These are phyloP conservation scores for Strix occidentalis DNA, from an alignment of 2,797 vertebrate species.

Conservation along the genomic window DNA sequence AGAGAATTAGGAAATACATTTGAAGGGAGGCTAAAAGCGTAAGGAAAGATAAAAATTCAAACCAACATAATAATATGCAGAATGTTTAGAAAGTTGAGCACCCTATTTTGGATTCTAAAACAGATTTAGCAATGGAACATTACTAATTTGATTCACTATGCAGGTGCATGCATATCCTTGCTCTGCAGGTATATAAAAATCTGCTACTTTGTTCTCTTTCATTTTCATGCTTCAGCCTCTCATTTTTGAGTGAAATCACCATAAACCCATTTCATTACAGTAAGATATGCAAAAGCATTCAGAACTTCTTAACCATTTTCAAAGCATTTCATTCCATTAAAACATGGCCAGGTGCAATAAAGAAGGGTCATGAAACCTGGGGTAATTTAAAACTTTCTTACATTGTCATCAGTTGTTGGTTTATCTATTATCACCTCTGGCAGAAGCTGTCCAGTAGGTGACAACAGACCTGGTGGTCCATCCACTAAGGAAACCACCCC, in stretches of 20 bases:
- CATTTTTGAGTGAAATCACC: not conserved
- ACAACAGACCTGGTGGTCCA: constrained; percentile 81
- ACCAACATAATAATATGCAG: not conserved
- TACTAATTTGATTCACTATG: not conserved
- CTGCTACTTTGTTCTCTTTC: not conserved
- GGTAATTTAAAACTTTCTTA: constrained; percentile 82
- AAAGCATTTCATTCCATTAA: constrained; percentile 30
- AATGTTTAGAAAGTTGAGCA: not conserved
- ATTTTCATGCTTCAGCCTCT: not conserved
- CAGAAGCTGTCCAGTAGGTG: constrained; percentile 83
- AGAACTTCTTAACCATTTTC: not conserved
- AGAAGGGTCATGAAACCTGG: constrained; percentile 42
- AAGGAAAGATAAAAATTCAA: not conserved
- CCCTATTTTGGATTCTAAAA: not conserved
- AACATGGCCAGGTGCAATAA: not conserved
- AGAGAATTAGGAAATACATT: not conserved
- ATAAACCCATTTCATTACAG: not conserved
- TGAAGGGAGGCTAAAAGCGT: not conserved
- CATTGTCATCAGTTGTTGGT: constrained; percentile 84
- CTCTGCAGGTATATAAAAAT: not conserved
- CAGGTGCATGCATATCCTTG: not conserved
- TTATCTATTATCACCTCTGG: constrained; percentile 93
- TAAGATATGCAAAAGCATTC: constrained; percentile 51
- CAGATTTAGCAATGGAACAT: not conserved
- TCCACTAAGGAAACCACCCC: constrained; percentile 88